phyloP scores from a whole-genome alignment of 2,797 vertebrate species.

The Macropodus opercularis region DNA sequence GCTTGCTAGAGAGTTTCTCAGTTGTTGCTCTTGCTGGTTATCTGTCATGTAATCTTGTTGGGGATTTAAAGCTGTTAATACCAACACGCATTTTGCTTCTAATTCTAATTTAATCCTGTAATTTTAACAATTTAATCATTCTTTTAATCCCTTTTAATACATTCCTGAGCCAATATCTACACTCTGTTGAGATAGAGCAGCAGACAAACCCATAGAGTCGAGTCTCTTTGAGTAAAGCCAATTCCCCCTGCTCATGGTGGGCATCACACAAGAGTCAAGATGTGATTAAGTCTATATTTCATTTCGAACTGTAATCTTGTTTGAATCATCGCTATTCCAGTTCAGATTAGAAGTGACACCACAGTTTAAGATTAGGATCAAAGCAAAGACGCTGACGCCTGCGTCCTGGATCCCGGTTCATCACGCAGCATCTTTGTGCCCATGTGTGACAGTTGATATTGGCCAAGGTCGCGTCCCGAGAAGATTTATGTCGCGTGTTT shows the following conservation, averaged over 20 bases:
- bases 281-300: conserved; percentile 25
- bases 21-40: conserved; percentile 60
- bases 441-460: conserved; percentile 35
- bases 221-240: conserved; percentile 10
- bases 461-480: conserved; percentile 9
- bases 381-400: conserved; percentile 6
- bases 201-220: neutral
- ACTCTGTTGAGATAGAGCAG: conserved; percentile 15
- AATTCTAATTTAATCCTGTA: conserved; percentile 48
- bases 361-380: conserved; percentile 12
- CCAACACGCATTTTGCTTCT: conserved; percentile 57
- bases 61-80: conserved; percentile 61
- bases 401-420: conserved; percentile 5
- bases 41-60: conserved; percentile 64
- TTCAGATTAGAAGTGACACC: conserved; percentile 25
- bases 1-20: conserved; percentile 50
- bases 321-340: conserved; percentile 9
- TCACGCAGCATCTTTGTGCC: conserved; percentile 14
- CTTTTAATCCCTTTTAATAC: conserved; percentile 19
- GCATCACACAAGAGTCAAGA: conserved; percentile 8
- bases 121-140: conserved; percentile 42
- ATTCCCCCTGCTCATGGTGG: conserved; percentile 7
- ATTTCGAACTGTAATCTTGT: conserved; percentile 21
- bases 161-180: conserved; percentile 27
- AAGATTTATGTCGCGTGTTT: conserved; percentile 23